Evolutionary conservation across 64 coral and sea anemone species (phyloP).

Genomic region (Stichodactyla mertensii): DNA sequence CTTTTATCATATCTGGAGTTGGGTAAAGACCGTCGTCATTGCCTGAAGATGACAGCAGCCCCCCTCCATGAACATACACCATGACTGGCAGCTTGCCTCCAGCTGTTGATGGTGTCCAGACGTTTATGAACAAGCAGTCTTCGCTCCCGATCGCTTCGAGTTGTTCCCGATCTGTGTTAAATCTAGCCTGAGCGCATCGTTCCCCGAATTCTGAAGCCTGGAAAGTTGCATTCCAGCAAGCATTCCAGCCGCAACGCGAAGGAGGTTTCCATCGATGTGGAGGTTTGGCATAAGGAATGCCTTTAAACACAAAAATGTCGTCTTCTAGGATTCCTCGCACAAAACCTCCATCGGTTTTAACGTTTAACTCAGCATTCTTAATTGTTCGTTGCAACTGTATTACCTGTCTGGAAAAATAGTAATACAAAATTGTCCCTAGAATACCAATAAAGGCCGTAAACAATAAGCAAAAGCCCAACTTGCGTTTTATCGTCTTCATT

Average conservation of each 20-base stretch:
- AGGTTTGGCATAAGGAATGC: conserved; percentile 62
- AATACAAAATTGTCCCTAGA: conserved; percentile 22
- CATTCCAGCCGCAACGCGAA: conserved; percentile 15
- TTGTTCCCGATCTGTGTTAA: background rate
- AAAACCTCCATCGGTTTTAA: conserved; percentile 25
- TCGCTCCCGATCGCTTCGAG: conserved; percentile 46
- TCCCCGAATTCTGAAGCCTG: conserved; percentile 42
- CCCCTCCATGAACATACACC: conserved; percentile 57
- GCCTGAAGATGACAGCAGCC: conserved; percentile 29
- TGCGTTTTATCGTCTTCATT: too few species aligned
- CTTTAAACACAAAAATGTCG: conserved; percentile 58
- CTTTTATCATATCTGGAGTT: conserved; percentile 32
- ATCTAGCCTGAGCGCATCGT: conserved; percentile 42
- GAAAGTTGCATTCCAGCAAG: conserved; percentile 63
- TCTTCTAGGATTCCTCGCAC: conserved; percentile 35
- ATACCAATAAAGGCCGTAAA: conserved; percentile 23
- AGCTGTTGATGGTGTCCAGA: conserved; percentile 45
- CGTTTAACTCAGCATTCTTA: background rate
- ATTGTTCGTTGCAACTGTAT: background rate
- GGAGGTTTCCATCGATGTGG: conserved; percentile 49
- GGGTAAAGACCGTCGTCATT: conserved; percentile 44
- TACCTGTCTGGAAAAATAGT: conserved; percentile 40
- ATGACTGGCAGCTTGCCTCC: conserved; percentile 46
- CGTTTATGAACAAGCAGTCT: conserved; percentile 77
- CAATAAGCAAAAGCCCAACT: background rate